Conservation (phyloP, 2,113 vertebrate species). For the Xyrauchen texanus region DNA sequence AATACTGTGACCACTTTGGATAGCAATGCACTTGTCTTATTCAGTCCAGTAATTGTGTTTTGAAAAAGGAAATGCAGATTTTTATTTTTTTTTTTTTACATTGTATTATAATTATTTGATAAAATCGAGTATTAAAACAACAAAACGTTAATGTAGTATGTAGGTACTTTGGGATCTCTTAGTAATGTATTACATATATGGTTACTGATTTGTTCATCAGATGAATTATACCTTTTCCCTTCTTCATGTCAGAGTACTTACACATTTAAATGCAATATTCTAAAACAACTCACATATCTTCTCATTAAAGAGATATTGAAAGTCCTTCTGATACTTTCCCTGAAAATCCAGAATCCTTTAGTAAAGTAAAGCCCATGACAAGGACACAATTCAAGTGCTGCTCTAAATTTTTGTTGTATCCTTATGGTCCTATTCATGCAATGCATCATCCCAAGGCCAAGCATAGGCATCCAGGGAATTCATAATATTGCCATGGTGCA, state of each 20-base stretch:
- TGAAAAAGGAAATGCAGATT: too few relatives aligned
- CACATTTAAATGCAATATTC: background rate
- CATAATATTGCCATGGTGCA: background rate
- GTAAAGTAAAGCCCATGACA: background rate
- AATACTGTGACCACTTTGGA: too few relatives aligned
- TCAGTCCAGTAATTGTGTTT: too few relatives aligned
- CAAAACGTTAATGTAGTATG: background rate
- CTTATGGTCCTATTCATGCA: slow-evolving; percentile 22
- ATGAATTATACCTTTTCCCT: too few relatives aligned
- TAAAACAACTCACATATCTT: slow-evolving; percentile 15
- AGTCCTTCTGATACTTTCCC: slow-evolving; percentile 8
- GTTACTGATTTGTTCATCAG: too few relatives aligned
- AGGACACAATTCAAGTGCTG: background rate
- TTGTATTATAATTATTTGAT: background rate
- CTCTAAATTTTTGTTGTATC: slow-evolving; percentile 20
- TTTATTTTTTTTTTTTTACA: too few relatives aligned
- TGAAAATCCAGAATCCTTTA: slow-evolving; percentile 7
- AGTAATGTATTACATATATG: too few relatives aligned
- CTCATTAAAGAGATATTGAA: background rate
- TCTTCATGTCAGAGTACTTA: background rate
- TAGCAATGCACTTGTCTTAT: too few relatives aligned
- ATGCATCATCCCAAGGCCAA: background rate
- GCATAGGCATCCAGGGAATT: background rate
- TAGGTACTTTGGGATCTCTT: too few relatives aligned
- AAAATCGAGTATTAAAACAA: background rate